Base-by-base conservation (phyloP, 2,113 vertebrate genomes). In the Fregata magnificens region DNA sequence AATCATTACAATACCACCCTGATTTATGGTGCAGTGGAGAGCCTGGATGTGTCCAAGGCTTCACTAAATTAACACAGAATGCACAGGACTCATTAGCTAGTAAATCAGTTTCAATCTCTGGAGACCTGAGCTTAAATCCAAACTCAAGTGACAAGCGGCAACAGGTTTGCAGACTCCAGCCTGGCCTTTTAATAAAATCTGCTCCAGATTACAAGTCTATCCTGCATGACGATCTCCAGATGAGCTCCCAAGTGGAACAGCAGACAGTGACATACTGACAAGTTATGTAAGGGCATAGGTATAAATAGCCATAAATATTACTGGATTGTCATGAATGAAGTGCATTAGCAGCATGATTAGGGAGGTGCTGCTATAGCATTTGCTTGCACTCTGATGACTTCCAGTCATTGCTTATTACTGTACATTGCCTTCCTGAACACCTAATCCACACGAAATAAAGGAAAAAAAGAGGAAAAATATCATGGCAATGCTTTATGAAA, bases 211-310 rank as follows among this genome's bases (percentile, higher is more conserved):
- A 73, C 50, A 82, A 74, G 45, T 40, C 47, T 71, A 47, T 36
- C 44, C 45, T 55, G 47, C 50, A 44, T 18, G 86, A 90, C 3
- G 8, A 84, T 82, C 78, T 93, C 88, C 55, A 95, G 87, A 94
- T 36, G 74, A 94, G 38, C 40, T 82, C 86, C 34, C 85, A 88
- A 28, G 49, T 32, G 79, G 56, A 96, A 89, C 53, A 93, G 93
- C 84, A 72, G 84, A 95, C 50, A 31, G 95, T 92, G 96, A 97
- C 88, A 95, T 7, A 72, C 63, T 90, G 86, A 81, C 21, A 62
- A 80, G 49, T 92, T 80, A 82, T 77, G 26, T 84, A 71, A 86
- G 86, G 80, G 28, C n/a, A 63, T 32, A 71, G 59, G 32, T 34
- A 92, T 70, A 95, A 93, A 94, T 26, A 93, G 72, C 20, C 76